Conservation (phyloP, 2,888 invertebrate genomes). For the Pollenia griseotomentosa region DNA sequence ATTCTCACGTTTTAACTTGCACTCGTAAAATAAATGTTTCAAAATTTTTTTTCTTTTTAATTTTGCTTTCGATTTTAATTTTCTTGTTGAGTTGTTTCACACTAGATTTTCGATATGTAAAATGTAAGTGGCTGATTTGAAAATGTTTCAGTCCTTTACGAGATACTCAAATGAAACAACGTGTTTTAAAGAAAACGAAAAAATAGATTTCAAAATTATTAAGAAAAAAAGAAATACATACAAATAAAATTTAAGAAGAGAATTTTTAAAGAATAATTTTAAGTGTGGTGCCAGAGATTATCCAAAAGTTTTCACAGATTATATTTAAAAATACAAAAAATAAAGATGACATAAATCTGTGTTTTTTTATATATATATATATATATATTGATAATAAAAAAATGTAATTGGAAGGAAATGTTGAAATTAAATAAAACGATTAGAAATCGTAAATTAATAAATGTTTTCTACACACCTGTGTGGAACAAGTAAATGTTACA, state of each 20-base stretch:
- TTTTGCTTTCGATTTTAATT: conserved; percentile 35
- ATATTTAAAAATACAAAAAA: not conserved
- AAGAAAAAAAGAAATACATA: conserved; percentile 12
- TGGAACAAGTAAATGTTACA: not conserved
- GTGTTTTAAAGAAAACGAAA: conserved; percentile 69
- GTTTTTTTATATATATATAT: not conserved
- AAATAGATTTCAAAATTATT: conserved; percentile 1
- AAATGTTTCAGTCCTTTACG: conserved; percentile 83
- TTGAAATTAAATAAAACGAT: conserved; percentile 5
- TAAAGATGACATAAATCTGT: conserved; percentile 38
- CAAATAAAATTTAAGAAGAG: conserved; percentile 10
- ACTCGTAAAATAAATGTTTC: conserved; percentile 60
- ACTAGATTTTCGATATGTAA: conserved; percentile 77
- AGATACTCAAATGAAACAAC: conserved; percentile 82
- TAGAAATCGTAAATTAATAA: conserved; percentile 12
- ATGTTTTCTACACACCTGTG: conserved; percentile 28
- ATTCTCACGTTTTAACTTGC: conserved; percentile 55
- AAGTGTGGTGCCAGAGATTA: conserved; percentile 11
- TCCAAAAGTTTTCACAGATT: conserved; percentile 7
- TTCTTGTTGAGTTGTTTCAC: conserved; percentile 51
- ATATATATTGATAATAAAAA: not conserved
- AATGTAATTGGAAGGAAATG: conserved; percentile 28
- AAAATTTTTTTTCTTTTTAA: conserved; percentile 42
- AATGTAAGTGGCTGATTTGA: conserved; percentile 82
- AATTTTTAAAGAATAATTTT: conserved; percentile 3